Percentiles rank a stretch among this genome's conserved stretches.
Evolutionary conservation across 2,797 vertebrate genomes (phyloP).

Genomic region (Pampus argenteus): DNA sequence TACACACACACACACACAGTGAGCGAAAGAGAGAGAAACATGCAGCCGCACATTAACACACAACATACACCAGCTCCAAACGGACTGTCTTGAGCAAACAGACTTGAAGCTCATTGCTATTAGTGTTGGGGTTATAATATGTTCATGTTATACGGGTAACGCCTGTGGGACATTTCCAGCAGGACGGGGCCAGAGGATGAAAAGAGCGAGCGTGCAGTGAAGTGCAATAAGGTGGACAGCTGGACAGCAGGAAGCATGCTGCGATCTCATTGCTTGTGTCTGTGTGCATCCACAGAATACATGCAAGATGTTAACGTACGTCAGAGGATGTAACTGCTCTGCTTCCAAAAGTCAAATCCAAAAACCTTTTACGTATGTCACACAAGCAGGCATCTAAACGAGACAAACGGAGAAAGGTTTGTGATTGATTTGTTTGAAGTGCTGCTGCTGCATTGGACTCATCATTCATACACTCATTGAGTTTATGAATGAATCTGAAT

Average conservation of each 20-base stretch:
- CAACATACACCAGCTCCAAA: constrained; percentile 61
- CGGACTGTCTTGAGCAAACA: constrained; percentile 59
- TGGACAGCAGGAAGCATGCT: constrained; percentile 81
- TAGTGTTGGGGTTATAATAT: constrained; percentile 51
- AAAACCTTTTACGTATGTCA: constrained; percentile 37
- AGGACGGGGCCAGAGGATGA: constrained; percentile 50
- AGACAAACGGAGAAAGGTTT: constrained; percentile 19
- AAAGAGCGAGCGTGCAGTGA: constrained; percentile 74
- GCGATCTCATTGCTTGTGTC: constrained; percentile 70
- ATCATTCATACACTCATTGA: constrained; percentile 20
- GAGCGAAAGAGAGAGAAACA: constrained; percentile 48
- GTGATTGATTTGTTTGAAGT: constrained; percentile 11
- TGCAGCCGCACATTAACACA: constrained; percentile 71
- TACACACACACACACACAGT: constrained; percentile 43
- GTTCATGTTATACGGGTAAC: constrained; percentile 53
- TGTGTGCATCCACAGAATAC: constrained; percentile 72
- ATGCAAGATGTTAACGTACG: constrained; percentile 58
- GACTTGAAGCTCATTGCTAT: constrained; percentile 64
- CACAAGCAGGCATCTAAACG: constrained; percentile 6
- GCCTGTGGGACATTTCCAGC: constrained; percentile 54
- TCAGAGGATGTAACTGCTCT: constrained; percentile 52
- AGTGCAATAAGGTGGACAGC: constrained; percentile 84
- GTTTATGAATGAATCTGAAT: constrained; percentile 3
- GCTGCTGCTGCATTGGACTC: constrained; percentile 3
- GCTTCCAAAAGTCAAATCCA: constrained; percentile 32